phyloP scores from a whole-genome alignment of 2,797 vertebrate species.

The Phataginus tetradactyla region DNA sequence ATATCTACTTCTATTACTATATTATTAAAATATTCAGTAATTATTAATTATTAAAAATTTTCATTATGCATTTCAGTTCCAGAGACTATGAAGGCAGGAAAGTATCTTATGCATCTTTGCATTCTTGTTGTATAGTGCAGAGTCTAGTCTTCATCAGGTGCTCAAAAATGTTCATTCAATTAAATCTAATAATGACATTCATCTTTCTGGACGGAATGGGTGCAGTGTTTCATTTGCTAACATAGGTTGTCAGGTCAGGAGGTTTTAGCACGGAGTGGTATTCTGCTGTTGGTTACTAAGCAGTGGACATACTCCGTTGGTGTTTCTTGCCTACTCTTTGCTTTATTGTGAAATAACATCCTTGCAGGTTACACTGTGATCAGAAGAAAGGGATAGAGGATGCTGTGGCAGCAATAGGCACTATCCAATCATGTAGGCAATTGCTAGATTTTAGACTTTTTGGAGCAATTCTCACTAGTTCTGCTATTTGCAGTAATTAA shows the following conservation, averaged over 20 bases:
- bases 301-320: background rate
- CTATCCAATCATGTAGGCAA: background rate
- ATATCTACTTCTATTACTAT: background rate
- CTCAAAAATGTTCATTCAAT: background rate
- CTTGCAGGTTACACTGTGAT: background rate
- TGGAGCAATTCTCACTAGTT: background rate
- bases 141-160: background rate
- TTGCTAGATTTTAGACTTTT: background rate
- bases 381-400: background rate
- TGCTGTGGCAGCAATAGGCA: background rate
- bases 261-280: background rate
- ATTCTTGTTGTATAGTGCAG: background rate
- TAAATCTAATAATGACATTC: background rate
- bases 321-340: background rate
- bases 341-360: background rate
- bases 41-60: background rate
- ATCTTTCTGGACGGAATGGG: background rate
- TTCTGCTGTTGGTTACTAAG: background rate
- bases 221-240: background rate
- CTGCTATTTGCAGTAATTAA: background rate
- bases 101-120: background rate
- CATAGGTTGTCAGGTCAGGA: background rate
- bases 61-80: background rate
- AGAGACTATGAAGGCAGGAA: background rate
- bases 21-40: background rate